These are phyloP conservation scores for Dreissena polymorpha DNA, from an alignment of 1,140 invertebrate genomes.

Conservation along the genomic window DNA sequence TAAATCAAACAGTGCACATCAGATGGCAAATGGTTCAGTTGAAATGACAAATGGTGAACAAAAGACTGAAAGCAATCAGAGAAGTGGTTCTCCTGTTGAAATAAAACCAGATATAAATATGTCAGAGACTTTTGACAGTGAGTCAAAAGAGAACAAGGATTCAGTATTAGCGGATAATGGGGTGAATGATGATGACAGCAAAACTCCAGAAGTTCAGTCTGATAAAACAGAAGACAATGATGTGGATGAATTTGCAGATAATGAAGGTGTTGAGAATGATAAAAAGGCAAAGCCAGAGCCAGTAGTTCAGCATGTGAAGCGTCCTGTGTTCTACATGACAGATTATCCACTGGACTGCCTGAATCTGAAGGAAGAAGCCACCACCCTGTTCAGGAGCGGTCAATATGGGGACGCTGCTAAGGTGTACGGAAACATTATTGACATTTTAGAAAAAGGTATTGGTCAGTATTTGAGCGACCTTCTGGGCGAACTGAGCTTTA, in stretches of 20 bases:
- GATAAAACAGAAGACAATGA: conserved; percentile 45
- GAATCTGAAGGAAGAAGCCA: conserved; percentile 73
- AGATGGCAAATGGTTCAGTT: neutral
- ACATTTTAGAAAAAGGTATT: conserved; percentile 69
- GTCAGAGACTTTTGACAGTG: neutral
- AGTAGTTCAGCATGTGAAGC: conserved; percentile 23
- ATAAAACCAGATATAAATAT: neutral
- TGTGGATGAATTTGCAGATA: conserved; percentile 23
- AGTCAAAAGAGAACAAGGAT: neutral
- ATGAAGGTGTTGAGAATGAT: conserved; percentile 24
- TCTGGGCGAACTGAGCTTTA: too few relatives aligned
- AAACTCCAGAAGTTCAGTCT: conserved; percentile 9
- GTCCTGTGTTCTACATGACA: conserved; percentile 64
- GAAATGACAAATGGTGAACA: neutral
- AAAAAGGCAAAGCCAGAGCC: neutral
- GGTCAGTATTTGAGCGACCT: neutral
- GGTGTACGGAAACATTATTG: conserved; percentile 68
- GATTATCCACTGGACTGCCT: conserved; percentile 59
- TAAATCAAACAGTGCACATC: neutral
- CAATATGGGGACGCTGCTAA: conserved; percentile 75
- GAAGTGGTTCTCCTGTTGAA: conserved; percentile 4
- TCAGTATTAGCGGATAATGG: neutral
- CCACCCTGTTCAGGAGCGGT: conserved; percentile 73
- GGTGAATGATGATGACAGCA: neutral
- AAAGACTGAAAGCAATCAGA: neutral